A percentile compares a stretch with the other conserved stretches of the same genome.
phyloP scores from a whole-genome alignment of 2,113 vertebrate species.

The Aptenodytes forsteri region DNA sequence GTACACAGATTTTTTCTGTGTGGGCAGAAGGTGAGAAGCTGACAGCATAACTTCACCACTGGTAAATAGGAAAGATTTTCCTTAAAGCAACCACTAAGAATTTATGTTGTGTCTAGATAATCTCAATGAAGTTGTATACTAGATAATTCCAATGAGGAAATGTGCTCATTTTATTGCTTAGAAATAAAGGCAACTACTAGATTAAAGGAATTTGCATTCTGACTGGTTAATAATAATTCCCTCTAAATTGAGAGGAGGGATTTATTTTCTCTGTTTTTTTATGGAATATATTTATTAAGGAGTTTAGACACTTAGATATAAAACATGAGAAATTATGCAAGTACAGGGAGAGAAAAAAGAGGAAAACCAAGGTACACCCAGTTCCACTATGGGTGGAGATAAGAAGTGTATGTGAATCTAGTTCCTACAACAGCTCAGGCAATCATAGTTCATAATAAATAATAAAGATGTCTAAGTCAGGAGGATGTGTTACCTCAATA shows the following conservation, averaged over 20 bases:
- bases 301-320: neutral
- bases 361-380: neutral
- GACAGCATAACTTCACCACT: neutral
- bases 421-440: neutral
- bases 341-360: neutral
- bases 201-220: neutral
- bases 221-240: neutral
- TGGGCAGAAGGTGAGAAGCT: neutral
- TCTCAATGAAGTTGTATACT: neutral
- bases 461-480: neutral
- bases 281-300: neutral
- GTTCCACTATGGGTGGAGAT: fast-evolving
- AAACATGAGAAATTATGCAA: neutral
- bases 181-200: neutral
- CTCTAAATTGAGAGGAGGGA: neutral
- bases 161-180: neutral
- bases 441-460: neutral
- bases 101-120: neutral
- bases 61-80: neutral
- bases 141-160: neutral
- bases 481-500: neutral
- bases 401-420: neutral
- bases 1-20: neutral
- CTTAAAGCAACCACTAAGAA: neutral
- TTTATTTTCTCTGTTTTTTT: neutral